Conservation (phyloP, 2,888 invertebrate species). For the Eumerus sabulonum region DNA sequence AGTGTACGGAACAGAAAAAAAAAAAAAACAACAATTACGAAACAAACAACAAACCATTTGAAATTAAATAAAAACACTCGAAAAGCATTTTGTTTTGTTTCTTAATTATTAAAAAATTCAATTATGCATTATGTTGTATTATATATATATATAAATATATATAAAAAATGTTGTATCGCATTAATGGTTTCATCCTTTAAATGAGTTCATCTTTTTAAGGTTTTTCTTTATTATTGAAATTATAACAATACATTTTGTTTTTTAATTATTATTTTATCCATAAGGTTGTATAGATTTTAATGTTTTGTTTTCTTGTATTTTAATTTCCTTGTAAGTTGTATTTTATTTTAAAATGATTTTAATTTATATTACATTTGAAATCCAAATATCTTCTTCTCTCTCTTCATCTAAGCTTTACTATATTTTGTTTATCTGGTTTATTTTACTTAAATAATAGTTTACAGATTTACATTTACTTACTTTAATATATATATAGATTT, state of each 20-base stretch:
- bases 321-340: slow-evolving; percentile 13
- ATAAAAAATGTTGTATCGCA: slow-evolving; percentile 66
- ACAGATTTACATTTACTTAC: slow-evolving; percentile 68
- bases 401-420: slow-evolving; percentile 41
- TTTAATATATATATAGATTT: no score
- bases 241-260: slow-evolving; percentile 66
- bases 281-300: slow-evolving; percentile 58
- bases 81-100: slow-evolving; percentile 55
- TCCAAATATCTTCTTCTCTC: slow-evolving; percentile 62
- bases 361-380: slow-evolving; percentile 66
- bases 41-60: slow-evolving; percentile 17
- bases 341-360: slow-evolving; percentile 1
- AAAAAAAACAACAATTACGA: no score
- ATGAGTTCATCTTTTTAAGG: slow-evolving; percentile 54
- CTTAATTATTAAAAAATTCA: slow-evolving; percentile 56
- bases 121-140: slow-evolving; percentile 21
- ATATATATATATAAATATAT: slow-evolving; percentile 66
- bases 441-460: slow-evolving; percentile 65
- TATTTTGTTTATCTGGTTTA: slow-evolving; percentile 22
- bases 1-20: no score
- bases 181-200: slow-evolving; percentile 57
- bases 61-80: slow-evolving; percentile 63
- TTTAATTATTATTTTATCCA: slow-evolving; percentile 50
- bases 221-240: slow-evolving; percentile 69
- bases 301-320: slow-evolving; percentile 29